phyloP scores from a whole-genome alignment of 2,113 vertebrate species.

The Fulica atra region DNA sequence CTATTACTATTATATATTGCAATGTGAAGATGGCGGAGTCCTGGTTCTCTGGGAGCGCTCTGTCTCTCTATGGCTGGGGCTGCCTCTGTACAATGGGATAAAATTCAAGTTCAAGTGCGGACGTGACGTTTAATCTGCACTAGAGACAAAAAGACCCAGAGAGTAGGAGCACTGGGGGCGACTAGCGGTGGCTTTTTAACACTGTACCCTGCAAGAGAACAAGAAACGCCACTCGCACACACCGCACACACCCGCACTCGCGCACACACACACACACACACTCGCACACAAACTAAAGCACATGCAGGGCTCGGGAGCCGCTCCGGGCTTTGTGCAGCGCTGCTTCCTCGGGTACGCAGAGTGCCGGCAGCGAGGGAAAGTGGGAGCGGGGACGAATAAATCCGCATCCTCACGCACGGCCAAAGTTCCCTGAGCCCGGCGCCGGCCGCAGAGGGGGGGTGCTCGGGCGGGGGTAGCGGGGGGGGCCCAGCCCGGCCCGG shows the following conservation, averaged over 20 bases:
- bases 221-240: slow-evolving; percentile 74
- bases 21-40: slow-evolving; percentile 91
- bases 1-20: slow-evolving; percentile 84
- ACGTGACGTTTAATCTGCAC: slow-evolving; percentile 99
- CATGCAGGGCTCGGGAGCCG: background rate
- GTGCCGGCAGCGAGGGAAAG: background rate
- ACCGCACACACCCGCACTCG: background rate
- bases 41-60: slow-evolving; percentile 91
- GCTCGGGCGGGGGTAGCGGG: background rate
- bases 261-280: slow-evolving; percentile 21
- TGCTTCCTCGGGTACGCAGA: background rate
- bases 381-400: background rate
- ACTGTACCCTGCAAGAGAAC: slow-evolving; percentile 88
- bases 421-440: slow-evolving; percentile 9
- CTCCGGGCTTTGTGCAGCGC: slow-evolving; percentile 52
- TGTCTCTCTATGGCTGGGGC: slow-evolving; percentile 90
- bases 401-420: background rate
- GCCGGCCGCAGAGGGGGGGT: background rate
- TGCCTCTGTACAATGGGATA: slow-evolving; percentile 97
- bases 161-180: slow-evolving; percentile 99
- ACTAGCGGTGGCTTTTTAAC: slow-evolving; percentile 99
- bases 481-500: background rate
- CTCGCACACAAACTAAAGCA: slow-evolving; percentile 39
- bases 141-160: slow-evolving; percentile 89
- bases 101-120: slow-evolving; percentile 99